phyloP scores from a whole-genome alignment of 2,888 invertebrate species.

The Nymphalis c-album region DNA sequence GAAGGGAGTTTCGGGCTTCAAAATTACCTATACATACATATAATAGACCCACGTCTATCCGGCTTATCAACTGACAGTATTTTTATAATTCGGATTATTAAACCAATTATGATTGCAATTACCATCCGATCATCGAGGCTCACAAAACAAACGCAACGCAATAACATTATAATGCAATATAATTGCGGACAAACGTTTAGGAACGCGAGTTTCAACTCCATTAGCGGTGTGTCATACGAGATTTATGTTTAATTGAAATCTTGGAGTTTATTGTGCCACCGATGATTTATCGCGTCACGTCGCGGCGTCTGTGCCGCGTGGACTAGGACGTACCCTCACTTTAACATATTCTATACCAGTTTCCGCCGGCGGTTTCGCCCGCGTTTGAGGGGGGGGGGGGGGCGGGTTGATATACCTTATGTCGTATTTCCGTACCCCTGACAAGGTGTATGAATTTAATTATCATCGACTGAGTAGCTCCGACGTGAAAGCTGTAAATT shows the following conservation, averaged over 20 bases:
- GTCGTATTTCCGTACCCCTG: too few relatives aligned
- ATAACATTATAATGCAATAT: conserved; percentile 2
- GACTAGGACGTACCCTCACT: conserved; percentile 14
- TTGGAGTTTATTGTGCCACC: conserved; percentile 69
- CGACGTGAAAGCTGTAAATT: too few relatives aligned
- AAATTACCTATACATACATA: too few relatives aligned
- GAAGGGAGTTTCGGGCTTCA: too few relatives aligned
- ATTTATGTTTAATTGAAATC: conserved; percentile 81
- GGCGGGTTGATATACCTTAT: too few relatives aligned
- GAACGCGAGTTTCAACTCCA: conserved; percentile 61
- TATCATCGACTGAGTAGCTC: too few relatives aligned
- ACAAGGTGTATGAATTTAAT: too few relatives aligned
- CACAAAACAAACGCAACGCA: conserved; percentile 1
- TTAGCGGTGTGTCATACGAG: conserved; percentile 65
- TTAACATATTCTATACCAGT: conserved; percentile 44
- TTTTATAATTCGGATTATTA: not conserved
- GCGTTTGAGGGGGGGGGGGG: too few relatives aligned
- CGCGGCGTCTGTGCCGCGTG: conserved; percentile 3
- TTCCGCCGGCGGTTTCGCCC: too few relatives aligned
- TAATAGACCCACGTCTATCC: too few relatives aligned
- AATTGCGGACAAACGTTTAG: conserved; percentile 38
- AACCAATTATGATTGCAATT: conserved; percentile 9
- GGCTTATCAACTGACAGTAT: too few relatives aligned
- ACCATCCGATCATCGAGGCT: not conserved
- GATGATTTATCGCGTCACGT: conserved; percentile 61